Base-by-base conservation (phyloP, 1,140 invertebrate genomes). In the Conopomorpha cramerella region DNA sequence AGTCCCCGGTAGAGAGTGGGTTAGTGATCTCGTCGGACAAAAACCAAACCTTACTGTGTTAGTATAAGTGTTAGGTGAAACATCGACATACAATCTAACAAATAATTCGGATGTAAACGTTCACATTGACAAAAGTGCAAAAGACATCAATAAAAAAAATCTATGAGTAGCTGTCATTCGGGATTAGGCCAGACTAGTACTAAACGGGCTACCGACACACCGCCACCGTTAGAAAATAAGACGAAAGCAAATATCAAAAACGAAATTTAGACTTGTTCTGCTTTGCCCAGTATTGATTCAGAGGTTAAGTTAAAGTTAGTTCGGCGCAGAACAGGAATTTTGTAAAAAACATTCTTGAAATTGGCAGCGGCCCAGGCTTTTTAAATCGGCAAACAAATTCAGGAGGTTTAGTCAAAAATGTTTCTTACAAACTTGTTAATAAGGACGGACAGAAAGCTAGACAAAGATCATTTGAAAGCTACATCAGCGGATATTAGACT, bases 191-290 rank as follows among this genome's bases (percentile, higher is more conserved):
- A 62, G 44, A 35, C 50, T 53, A 61, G 39, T n/a, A 42, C 70
- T 74, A 74, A 65, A 63, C 67, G 59, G 67, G 65, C 70, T 70
- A 64, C 30, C n/a, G 11, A 10, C 37, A 61, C 58, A 72, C 71
- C 71, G 66, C 60, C 71, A 71, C 67, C 67, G 64, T 71, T 60
- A 64, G 51, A 52, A 62, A 34, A 12, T 25, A 41, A 65, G 47
- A 67, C 65, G 56, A 52, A 66, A 76, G 71, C 71, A 76, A 76
- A 76, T 76, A 72, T 50, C 63, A 76, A 76, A 76, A 76, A 76
- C 59, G 71, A 76, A 76, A 76, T 76, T 76, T 76, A 76, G 71
- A 76, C 71, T 71, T 64, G 67, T 76, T 72, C 66, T 72, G 66
- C 64, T 45, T 42, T 54, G 59, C 53, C 53, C 50, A 51, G 42